Evolutionary conservation across 2,888 invertebrate species (phyloP).

Genomic region (Synanthedon formicaeformis): DNA sequence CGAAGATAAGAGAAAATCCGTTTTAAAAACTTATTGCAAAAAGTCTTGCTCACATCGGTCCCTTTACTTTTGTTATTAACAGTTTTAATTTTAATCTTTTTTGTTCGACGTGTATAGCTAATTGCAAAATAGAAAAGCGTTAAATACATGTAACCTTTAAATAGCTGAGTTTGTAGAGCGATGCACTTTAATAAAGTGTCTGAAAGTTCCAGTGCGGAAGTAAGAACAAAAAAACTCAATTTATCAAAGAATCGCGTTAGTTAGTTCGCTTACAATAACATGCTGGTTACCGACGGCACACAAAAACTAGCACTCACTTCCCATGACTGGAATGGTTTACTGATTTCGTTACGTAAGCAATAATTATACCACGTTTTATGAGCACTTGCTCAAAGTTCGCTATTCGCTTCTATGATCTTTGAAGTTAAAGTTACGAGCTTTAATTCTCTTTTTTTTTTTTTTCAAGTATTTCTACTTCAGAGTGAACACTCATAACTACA

Average conservation of each 20-base stretch:
- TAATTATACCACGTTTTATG: not conserved
- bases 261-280: constrained; percentile 31
- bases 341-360: constrained; percentile 12
- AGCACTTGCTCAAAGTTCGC: not conserved
- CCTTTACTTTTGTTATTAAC: not conserved
- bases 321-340: constrained; percentile 55
- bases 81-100: too few species aligned
- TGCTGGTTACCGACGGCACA: constrained; percentile 29
- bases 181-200: too few species aligned
- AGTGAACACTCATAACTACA: too few species aligned
- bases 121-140: too few species aligned
- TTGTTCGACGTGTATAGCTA: too few species aligned
- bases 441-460: too few species aligned
- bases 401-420: not conserved
- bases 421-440: too few species aligned
- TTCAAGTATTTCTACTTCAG: too few species aligned
- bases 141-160: too few species aligned
- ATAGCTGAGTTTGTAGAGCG: too few species aligned
- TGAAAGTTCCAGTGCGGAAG: constrained; percentile 34
- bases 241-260: constrained; percentile 40
- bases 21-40: not conserved
- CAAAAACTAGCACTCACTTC: constrained; percentile 54
- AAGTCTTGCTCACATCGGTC: not conserved
- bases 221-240: constrained; percentile 40
- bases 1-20: constrained; percentile 14